A percentile compares a stretch with the other conserved stretches of the same genome.
These are phyloP conservation scores for Hippocampus barbouri DNA, from an alignment of 2,113 vertebrate species.

Conservation along the genomic window DNA sequence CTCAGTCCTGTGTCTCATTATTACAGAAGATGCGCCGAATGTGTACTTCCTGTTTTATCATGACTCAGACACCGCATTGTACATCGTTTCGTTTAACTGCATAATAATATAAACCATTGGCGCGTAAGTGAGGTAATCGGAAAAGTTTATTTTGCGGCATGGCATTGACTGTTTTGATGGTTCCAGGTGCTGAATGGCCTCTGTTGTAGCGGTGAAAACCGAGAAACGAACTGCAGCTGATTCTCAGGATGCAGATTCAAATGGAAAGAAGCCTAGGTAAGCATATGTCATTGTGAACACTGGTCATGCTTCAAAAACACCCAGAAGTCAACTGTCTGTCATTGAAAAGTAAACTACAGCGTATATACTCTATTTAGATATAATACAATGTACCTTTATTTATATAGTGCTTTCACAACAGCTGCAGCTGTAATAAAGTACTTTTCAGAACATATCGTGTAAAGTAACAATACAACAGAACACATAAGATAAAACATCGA, in stretches of 20 bases:
- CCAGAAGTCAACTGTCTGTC: background rate
- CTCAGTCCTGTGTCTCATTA: background rate
- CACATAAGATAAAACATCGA: too few species aligned
- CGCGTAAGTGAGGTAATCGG: background rate
- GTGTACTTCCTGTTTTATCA: constrained; percentile 7
- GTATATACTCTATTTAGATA: too few species aligned
- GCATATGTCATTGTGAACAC: background rate
- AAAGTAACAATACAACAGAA: too few species aligned
- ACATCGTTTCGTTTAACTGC: background rate
- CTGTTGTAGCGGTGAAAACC: constrained; percentile 77
- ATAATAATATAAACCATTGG: background rate
- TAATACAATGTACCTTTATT: too few species aligned
- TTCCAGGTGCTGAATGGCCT: constrained; percentile 89
- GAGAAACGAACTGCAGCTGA: constrained; percentile 75
- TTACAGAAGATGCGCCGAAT: constrained; percentile 5
- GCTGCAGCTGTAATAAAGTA: too few species aligned
- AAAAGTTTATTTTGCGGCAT: constrained; percentile 1
- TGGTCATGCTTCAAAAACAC: background rate
- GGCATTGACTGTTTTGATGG: background rate
- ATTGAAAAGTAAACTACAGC: background rate
- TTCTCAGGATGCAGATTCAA: constrained; percentile 80
- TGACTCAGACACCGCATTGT: background rate
- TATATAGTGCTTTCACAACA: too few species aligned
- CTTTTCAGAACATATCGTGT: too few species aligned
- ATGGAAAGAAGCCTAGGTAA: constrained; percentile 91